Evolutionary conservation across 2,888 invertebrate species (phyloP).

Genomic region (Poecilus cupreus): DNA sequence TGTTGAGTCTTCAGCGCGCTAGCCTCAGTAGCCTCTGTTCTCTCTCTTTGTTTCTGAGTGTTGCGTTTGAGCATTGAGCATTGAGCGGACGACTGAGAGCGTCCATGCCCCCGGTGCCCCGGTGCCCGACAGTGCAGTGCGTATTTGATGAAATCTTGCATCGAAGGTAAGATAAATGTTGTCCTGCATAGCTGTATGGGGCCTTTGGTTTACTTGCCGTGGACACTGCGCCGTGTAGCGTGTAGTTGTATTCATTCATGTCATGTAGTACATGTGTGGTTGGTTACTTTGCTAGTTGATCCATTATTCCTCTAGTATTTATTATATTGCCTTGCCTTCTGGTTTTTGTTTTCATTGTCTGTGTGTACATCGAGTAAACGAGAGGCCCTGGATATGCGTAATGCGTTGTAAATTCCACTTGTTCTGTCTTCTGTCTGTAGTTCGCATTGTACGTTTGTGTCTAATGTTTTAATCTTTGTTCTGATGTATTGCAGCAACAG

Average conservation of each 20-base stretch:
- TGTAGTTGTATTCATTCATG: conserved; percentile 19
- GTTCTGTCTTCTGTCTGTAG: not conserved
- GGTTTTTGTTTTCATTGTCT: conserved; percentile 25
- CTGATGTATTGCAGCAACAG: conserved; percentile 43
- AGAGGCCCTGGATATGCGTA: conserved; percentile 69
- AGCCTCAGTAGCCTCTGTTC: conserved; percentile 53
- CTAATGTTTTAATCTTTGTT: conserved; percentile 5
- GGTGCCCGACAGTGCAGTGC: conserved; percentile 59
- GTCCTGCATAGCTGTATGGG: conserved; percentile 70
- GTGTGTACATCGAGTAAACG: conserved; percentile 65
- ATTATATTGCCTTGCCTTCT: conserved; percentile 24
- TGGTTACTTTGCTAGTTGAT: conserved; percentile 4
- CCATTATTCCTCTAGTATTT: not conserved
- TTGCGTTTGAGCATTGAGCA: no score
- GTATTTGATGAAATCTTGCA: conserved; percentile 66
- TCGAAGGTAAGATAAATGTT: conserved; percentile 71
- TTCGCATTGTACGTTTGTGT: not conserved
- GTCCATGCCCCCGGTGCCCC: conserved; percentile 37
- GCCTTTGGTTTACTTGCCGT: conserved; percentile 71
- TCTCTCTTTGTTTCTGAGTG: conserved; percentile 52
- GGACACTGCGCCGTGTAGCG: conserved; percentile 56
- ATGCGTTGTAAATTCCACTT: conserved; percentile 25
- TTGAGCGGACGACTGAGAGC: conserved; percentile 43
- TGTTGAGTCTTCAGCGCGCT: conserved; percentile 50
- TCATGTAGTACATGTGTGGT: conserved; percentile 7